Evolutionary conservation across 2,797 vertebrate species (phyloP), one percentile per base, ranked within the genome.

Genomic region (Pitangus sulphuratus): DNA sequence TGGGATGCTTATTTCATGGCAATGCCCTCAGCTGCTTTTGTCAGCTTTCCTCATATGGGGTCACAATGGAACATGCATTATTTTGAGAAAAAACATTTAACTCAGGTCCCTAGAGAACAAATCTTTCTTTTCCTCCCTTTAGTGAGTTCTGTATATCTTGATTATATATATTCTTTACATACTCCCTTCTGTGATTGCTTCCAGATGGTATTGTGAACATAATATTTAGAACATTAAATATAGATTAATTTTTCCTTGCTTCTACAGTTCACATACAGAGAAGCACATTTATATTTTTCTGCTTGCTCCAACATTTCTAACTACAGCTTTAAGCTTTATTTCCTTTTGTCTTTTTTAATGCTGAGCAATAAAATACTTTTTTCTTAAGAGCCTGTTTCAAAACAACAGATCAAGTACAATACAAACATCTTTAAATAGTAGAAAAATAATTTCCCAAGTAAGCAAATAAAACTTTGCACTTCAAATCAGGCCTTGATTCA

Each of bases 401-500:
- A 98, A 97, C 96, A 98, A 97, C 96, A 97, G 95, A 97, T 97
- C 96, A 97, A 97, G 95, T 96, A 97, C 96, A 98, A 95, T 97
- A 96, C 94, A 98, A 96, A 97, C 97, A 97, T 98, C 97, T 98
- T 98, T 96, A 97, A 98, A 98, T 95, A 97, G 97, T 90, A 93
- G 96, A 98, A 98, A 98, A 98, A 98, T 97, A 98, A 98, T 98
- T 98, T 98, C 96, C 97, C 95, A 97, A 98, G 98, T 98, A 98
- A 98, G 98, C 98, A 98, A 98, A 98, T 98, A 98, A 98, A 98
- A 98, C 97, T 98, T 98, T 97, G 98, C 97, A 98, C 98, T 98
- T 97, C 98, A 98, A 98, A 98, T 98, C 98, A 97, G 98, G 96
- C 97, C 97, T 97, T 97, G 98, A 98, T 98, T 98, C 98, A 98